A percentile compares a stretch with the other conserved stretches of the same genome.
These are phyloP conservation scores for Carpatolechia fugitivella DNA, from an alignment of 2,888 invertebrate species.

Conservation along the genomic window DNA sequence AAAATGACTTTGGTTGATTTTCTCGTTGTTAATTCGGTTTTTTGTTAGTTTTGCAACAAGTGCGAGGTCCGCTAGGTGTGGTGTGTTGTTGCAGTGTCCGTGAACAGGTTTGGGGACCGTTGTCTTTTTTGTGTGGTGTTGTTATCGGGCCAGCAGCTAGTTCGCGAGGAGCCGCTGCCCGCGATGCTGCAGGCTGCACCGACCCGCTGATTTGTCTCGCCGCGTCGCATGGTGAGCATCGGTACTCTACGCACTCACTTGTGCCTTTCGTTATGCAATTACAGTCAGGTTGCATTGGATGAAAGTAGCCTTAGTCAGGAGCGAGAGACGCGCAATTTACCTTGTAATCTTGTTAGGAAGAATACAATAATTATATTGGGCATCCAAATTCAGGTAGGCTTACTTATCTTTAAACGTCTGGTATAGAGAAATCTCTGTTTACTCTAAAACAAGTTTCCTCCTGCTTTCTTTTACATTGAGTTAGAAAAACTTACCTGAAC, in stretches of 20 bases:
- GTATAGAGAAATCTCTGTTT: too few relatives aligned
- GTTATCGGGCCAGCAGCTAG: constrained; percentile 44
- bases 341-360: too few relatives aligned
- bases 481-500: too few relatives aligned
- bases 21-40: constrained; percentile 48
- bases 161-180: constrained; percentile 54
- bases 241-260: constrained; percentile 6
- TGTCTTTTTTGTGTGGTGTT: constrained; percentile 65
- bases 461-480: too few relatives aligned
- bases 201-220: constrained; percentile 9
- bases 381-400: too few relatives aligned
- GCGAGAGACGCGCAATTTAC: too few relatives aligned
- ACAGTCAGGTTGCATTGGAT: constrained; percentile 8
- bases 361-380: too few relatives aligned
- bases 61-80: constrained; percentile 43
- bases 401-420: too few relatives aligned
- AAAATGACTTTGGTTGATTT: constrained; percentile 53
- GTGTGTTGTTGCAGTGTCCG: constrained; percentile 41
- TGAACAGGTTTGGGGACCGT: constrained; percentile 68
- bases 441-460: too few relatives aligned
- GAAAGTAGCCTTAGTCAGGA: not conserved
- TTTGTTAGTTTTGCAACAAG: constrained; percentile 67
- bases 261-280: constrained; percentile 19
- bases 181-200: constrained; percentile 44
- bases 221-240: constrained; percentile 20